A percentile compares a stretch with the other conserved stretches of the same genome.
phyloP scores from a whole-genome alignment of 2,797 vertebrate genomes.

The Thaleichthys pacificus region DNA sequence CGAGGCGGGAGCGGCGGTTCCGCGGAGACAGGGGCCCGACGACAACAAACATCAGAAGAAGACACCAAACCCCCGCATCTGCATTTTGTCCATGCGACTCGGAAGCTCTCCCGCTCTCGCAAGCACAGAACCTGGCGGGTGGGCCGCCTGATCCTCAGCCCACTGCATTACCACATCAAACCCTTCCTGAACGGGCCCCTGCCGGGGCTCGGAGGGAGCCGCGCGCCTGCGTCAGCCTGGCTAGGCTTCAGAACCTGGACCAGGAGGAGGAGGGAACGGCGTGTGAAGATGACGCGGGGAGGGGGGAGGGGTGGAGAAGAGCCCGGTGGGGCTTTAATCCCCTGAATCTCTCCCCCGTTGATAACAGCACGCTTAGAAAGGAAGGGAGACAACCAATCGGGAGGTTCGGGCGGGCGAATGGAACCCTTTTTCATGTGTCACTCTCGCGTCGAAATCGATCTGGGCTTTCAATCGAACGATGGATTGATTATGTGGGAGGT shows the following conservation, averaged over 20 bases:
- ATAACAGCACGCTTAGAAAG: background rate
- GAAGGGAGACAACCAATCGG: slow-evolving; percentile 7
- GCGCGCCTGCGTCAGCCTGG: slow-evolving; percentile 7
- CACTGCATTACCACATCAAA: slow-evolving; percentile 44
- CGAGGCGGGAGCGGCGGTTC: background rate
- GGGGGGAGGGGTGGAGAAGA: background rate
- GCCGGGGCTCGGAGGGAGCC: slow-evolving; percentile 22
- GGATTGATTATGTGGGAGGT: slow-evolving; percentile 68
- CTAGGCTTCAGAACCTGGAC: slow-evolving; percentile 26
- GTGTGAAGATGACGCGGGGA: slow-evolving; percentile 32
- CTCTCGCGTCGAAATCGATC: slow-evolving; percentile 49
- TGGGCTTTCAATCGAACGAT: slow-evolving; percentile 59
- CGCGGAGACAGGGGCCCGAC: slow-evolving; percentile 7
- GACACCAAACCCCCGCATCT: background rate
- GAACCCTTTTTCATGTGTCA: slow-evolving; percentile 44
- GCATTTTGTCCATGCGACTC: slow-evolving; percentile 3
- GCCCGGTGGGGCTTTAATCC: slow-evolving; percentile 20
- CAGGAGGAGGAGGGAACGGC: slow-evolving; percentile 31
- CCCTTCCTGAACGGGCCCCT: slow-evolving; percentile 33
- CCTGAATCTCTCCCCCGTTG: slow-evolving; percentile 27
- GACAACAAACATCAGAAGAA: background rate
- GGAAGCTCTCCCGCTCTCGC: slow-evolving; percentile 8
- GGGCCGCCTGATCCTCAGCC: slow-evolving; percentile 30
- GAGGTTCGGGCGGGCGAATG: slow-evolving; percentile 22
- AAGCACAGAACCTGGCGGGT: slow-evolving; percentile 1